These are phyloP conservation scores for Triplophysa dalaica DNA, from an alignment of 2,113 vertebrate genomes.

Conservation along the genomic window DNA sequence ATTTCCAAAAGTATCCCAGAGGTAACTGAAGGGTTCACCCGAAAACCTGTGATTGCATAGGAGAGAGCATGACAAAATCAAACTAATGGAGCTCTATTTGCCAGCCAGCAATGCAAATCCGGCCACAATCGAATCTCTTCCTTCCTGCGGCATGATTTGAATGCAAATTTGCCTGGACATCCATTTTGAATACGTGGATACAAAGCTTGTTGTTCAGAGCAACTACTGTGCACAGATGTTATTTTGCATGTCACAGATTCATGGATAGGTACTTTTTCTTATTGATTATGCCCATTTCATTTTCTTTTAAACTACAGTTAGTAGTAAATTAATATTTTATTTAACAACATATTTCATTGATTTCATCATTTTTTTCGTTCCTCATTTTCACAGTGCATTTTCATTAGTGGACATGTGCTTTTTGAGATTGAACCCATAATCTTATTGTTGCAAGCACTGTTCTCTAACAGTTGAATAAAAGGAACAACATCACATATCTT, in stretches of 20 bases:
- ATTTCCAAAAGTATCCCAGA: not conserved
- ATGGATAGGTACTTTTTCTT: not conserved
- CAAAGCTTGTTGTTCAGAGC: slow-evolving; percentile 15
- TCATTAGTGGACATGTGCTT: no score
- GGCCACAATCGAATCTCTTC: slow-evolving; percentile 16
- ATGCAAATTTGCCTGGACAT: slow-evolving; percentile 49
- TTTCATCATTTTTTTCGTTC: no score
- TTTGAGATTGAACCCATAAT: no score
- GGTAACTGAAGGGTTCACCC: not conserved
- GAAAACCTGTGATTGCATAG: not conserved
- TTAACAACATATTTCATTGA: not conserved
- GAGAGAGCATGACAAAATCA: not conserved
- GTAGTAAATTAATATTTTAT: not conserved
- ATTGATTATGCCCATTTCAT: not conserved
- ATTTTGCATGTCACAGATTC: slow-evolving; percentile 44
- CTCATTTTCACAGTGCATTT: no score
- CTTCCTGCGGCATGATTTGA: slow-evolving; percentile 30
- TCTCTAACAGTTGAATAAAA: no score
- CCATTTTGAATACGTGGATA: slow-evolving; percentile 52
- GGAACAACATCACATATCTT: not conserved
- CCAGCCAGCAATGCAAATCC: slow-evolving; percentile 11
- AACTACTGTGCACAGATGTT: slow-evolving; percentile 35
- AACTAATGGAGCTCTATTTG: slow-evolving; percentile 18
- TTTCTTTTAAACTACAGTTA: not conserved
- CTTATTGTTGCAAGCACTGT: no score